Base-by-base conservation (phyloP, 2,113 vertebrate genomes). In the Ursus arctos region DNA sequence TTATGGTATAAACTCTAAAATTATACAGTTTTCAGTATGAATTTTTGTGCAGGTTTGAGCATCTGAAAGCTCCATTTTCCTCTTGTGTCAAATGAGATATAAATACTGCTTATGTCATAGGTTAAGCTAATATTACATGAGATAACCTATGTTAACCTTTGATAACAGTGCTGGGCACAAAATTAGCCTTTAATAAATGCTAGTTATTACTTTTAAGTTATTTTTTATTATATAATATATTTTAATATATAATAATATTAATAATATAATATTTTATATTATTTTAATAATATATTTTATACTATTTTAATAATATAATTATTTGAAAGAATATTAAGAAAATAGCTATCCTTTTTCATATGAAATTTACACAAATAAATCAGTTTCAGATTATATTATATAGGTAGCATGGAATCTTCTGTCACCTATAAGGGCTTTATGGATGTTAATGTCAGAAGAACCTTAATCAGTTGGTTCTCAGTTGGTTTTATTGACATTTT, bases 211-310 rank as follows among this genome's bases (percentile, higher is more conserved):
- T 88, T 67, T 63, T 53, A 2, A 67, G 15, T 55, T 88, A 2
- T 71, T 95, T 95, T 97, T 76, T n/a, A 83, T 81, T 88, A 8
- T 67, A 15, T 61, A 59, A 22, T 72, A 57, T 49, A 72, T 65
- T 13, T 47, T 49, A n/a, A 69, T 69, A 43, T 43, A 43, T 43
- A 43, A 6, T 69, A 36, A 26, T 53, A 55, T 57, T 86, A 59
- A 93, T 65, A 43, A 1, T 76, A 82, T 59, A 43, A 82, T 59
- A 43, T 43, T 43, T 43, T 43, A 43, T 43, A 43, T 43, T 43
- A 43, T 43, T 26, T 92, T 40, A 72, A 22, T 83, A 43, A 1
- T 76, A 77, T 40, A 43, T 43, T 43, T 43, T 43, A 43, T 43
- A 43, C 6, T 43, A 43, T 43, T 26, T 92, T 40, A 72, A 22